These are phyloP conservation scores for Centropus bengalensis DNA, from an alignment of 2,113 vertebrate species.

Conservation along the genomic window DNA sequence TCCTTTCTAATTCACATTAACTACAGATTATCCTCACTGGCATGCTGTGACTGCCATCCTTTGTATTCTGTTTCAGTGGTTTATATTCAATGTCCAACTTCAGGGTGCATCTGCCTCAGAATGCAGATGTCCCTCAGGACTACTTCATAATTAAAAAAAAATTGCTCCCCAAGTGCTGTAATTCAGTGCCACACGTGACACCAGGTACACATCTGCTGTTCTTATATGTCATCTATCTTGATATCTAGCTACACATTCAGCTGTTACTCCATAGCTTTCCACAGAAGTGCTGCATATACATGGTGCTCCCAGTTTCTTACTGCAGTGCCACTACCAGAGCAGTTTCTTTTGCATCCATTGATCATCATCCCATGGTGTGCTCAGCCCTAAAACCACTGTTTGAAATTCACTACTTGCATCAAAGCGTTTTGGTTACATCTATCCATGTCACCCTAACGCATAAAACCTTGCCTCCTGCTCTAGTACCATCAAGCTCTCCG, in stretches of 20 bases:
- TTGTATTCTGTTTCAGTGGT: neutral
- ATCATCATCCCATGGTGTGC: neutral
- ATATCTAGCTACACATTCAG: neutral
- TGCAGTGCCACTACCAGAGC: accelerated
- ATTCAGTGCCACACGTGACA: neutral
- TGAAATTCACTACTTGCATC: neutral
- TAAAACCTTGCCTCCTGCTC: neutral
- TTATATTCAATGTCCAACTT: neutral
- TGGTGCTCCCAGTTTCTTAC: neutral
- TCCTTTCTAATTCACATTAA: neutral
- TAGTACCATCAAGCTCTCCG: neutral
- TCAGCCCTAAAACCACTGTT: neutral
- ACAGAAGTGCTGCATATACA: accelerated
- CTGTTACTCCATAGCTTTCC: neutral
- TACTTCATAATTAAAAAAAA: neutral
- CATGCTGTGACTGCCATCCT: neutral
- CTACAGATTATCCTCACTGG: neutral
- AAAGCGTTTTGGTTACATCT: neutral
- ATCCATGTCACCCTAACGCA: accelerated
- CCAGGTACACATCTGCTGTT: neutral
- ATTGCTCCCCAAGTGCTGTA: neutral
- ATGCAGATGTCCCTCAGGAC: neutral
- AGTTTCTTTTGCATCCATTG: neutral
- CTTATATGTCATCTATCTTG: neutral
- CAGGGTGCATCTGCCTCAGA: neutral